A percentile compares a stretch with the other conserved stretches of the same genome.
Evolutionary conservation across 2,113 vertebrate species (phyloP).

Genomic region (Zeus faber): DNA sequence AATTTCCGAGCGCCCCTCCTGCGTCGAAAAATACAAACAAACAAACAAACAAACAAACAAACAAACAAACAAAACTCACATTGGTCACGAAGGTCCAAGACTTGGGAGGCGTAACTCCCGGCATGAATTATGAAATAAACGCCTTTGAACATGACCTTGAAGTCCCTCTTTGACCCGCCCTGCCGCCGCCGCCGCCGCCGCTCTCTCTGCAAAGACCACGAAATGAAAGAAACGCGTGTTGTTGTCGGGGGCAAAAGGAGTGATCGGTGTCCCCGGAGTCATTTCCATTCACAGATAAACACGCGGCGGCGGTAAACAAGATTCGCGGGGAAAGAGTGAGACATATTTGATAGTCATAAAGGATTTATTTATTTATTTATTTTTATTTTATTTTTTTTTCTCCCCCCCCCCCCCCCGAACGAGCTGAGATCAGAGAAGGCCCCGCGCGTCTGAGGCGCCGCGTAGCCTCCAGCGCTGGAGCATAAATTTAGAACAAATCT

Average conservation of each 20-base stretch:
- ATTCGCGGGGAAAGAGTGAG: conserved; percentile 74
- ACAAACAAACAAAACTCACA: too few relatives aligned
- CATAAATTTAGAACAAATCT: conserved; percentile 79
- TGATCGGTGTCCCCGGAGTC: conserved; percentile 69
- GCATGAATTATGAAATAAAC: conserved; percentile 66
- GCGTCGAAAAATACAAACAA: too few relatives aligned
- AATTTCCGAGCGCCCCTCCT: too few relatives aligned
- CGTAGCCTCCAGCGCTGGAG: conserved; percentile 75
- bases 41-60: too few relatives aligned
- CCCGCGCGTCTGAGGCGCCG: conserved; percentile 71
- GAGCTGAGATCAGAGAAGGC: conserved; percentile 76
- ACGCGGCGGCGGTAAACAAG: conserved; percentile 76
- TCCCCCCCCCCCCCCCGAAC: conserved; percentile 67
- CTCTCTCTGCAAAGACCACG: conserved; percentile 66
- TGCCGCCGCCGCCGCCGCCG: neutral
- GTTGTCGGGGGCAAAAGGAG: conserved; percentile 65
- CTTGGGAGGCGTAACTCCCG: neutral
- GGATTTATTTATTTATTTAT: too few relatives aligned
- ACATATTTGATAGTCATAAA: conserved; percentile 80
- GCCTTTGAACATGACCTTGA: conserved; percentile 69
- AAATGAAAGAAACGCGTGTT: conserved; percentile 68
- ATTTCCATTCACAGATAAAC: conserved; percentile 78
- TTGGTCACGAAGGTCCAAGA: neutral
- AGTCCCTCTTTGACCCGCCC: conserved; percentile 50
- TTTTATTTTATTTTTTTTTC: too few relatives aligned